These are phyloP conservation scores for Intellagama lesueurii DNA, from an alignment of 2,797 vertebrate genomes.

Conservation along the genomic window DNA sequence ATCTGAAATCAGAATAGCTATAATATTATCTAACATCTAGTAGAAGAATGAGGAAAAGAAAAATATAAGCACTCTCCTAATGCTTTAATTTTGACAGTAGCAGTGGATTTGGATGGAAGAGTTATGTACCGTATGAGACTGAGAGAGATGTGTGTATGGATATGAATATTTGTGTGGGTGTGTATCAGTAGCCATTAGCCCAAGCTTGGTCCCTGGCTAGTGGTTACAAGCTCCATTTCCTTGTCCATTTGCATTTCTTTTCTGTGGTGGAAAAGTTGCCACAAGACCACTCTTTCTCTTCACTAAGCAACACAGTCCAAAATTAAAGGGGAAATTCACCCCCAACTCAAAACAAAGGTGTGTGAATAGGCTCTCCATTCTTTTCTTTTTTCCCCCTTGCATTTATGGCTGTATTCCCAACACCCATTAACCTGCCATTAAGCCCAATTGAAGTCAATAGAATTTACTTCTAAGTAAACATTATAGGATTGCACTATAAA, in stretches of 20 bases:
- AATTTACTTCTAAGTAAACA: neutral
- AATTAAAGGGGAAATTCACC: neutral
- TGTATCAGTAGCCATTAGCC: neutral
- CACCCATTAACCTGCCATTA: neutral
- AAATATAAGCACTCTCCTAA: neutral
- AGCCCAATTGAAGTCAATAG: neutral
- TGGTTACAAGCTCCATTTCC: neutral
- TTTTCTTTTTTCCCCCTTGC: neutral
- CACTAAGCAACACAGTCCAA: neutral
- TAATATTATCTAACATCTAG: too few species aligned
- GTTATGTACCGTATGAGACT: neutral
- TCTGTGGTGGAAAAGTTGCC: neutral
- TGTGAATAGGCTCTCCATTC: neutral
- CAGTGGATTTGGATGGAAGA: neutral
- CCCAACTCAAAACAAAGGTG: neutral
- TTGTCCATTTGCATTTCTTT: neutral
- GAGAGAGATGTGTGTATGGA: too few species aligned
- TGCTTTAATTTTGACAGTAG: neutral
- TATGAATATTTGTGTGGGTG: neutral
- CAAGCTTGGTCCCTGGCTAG: neutral
- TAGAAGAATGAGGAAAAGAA: too few species aligned
- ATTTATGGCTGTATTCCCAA: neutral
- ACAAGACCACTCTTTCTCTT: neutral
- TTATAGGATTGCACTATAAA: neutral
- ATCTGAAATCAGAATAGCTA: too few species aligned